phyloP scores from a whole-genome alignment of 2,797 vertebrate species.

The Sylvia borin region DNA sequence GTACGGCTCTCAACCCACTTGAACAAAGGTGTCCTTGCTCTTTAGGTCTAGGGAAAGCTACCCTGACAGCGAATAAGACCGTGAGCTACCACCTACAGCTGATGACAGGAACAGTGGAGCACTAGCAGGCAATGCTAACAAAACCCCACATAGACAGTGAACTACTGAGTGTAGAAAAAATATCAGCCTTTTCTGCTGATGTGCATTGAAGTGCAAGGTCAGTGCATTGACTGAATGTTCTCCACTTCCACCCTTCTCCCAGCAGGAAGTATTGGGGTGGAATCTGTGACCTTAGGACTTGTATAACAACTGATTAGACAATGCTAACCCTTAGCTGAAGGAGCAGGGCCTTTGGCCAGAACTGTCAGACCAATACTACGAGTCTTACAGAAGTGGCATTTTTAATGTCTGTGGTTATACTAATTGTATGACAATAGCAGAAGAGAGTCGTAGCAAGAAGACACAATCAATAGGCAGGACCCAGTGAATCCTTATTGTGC shows the following conservation, averaged over 20 bases:
- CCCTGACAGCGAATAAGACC: not conserved
- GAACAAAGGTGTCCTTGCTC: not conserved
- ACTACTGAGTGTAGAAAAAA: not conserved
- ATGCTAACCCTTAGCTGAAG: not conserved
- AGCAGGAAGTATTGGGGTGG: not conserved
- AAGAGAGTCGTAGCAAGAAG: not conserved
- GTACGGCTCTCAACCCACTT: not conserved
- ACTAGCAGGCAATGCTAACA: not conserved
- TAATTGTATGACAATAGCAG: not conserved
- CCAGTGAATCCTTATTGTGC: not conserved
- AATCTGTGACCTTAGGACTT: conserved; percentile 24
- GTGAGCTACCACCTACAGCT: not conserved
- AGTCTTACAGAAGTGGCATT: not conserved
- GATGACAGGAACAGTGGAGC: not conserved
- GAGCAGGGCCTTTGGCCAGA: not conserved
- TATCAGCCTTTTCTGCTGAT: not conserved
- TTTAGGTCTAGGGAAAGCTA: not conserved
- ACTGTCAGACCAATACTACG: not conserved
- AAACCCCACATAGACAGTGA: not conserved
- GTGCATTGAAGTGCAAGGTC: conserved; percentile 46
- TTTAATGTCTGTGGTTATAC: not conserved
- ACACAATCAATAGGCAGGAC: not conserved
- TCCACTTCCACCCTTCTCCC: not conserved
- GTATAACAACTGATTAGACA: not conserved
- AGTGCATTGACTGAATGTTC: not conserved